These are phyloP conservation scores for Oncorhynchus tshawytscha DNA, from an alignment of 2,113 vertebrate species.

Conservation along the genomic window DNA sequence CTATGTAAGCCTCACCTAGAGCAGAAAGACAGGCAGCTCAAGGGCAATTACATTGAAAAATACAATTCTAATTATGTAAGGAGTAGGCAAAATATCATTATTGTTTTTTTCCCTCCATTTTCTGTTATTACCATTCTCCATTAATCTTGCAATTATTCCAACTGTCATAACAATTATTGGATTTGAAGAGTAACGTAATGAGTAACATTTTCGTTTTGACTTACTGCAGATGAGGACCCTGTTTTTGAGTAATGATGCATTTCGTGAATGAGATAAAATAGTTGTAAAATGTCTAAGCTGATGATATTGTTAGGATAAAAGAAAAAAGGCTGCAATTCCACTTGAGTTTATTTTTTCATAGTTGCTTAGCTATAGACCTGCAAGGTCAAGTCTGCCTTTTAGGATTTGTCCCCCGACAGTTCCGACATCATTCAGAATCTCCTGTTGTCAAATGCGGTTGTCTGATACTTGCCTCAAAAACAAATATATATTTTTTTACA, in stretches of 20 bases:
- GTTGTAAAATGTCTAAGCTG: too few relatives aligned
- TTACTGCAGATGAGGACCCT: conserved; percentile 49
- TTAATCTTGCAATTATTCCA: conserved; percentile 60
- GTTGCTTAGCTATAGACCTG: neutral
- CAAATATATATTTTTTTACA: too few relatives aligned
- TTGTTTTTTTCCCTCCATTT: conserved; percentile 34
- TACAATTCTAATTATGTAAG: conserved; percentile 41
- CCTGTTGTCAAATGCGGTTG: too few relatives aligned
- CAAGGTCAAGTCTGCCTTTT: too few relatives aligned
- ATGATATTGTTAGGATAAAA: too few relatives aligned
- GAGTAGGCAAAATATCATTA: conserved; percentile 27
- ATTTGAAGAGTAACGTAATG: conserved; percentile 50
- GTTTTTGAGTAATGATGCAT: conserved; percentile 43
- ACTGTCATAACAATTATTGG: conserved; percentile 57
- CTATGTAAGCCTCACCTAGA: neutral
- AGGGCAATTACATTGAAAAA: conserved; percentile 43
- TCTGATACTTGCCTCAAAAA: too few relatives aligned
- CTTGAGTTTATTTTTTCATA: too few relatives aligned
- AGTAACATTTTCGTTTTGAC: conserved; percentile 51
- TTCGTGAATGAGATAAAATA: neutral
- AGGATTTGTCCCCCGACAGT: too few relatives aligned
- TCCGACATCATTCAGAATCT: too few relatives aligned
- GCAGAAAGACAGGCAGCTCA: conserved; percentile 21
- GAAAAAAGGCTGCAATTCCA: too few relatives aligned
- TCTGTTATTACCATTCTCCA: conserved; percentile 59